Base-by-base conservation (phyloP, 2,888 invertebrate species). In the Drosophila nigritarsus region DNA sequence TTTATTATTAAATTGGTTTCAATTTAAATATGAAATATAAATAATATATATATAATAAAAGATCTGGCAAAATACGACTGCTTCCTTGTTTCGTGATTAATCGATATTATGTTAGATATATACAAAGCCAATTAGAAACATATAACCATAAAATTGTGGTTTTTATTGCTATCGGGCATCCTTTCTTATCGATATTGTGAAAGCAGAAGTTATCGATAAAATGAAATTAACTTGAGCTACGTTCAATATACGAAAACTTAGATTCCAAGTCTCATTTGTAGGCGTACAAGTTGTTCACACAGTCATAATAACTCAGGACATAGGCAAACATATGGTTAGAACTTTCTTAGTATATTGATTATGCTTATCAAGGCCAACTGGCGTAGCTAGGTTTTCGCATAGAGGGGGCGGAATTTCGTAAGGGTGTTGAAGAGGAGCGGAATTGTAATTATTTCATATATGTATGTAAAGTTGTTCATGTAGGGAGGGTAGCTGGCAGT, bases 101-200 rank as follows among this genome's bases (percentile, higher is more conserved):
- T 3, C 20, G 20, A 20, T 13, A 20, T 13, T 20, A 20, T 20
- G 7, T 45, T 45, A 13, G 20, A 4, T n/a, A 38, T 18, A 8
- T 1, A 8, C 38, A 38, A 8, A 38, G 18, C 3, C 18, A 18
- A 18, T 38, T 18, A 1, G 18, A 8, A 18, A 38, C 38, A 38
- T 3, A 38, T 18, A 2, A n/a, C 4, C n/a, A 0, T 8, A n/a
- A 40, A 40, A n/a, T 9, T n/a, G 3, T n/a, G n/a, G 5, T 2
- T 20, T 1, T 20, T 2, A 4, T 20, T 20, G 40, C 40, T 11
- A 4, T 11, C 5, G 4, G 11, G 5, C 2, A 11, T 42, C 2
- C 2, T 20, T 20, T 42, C 5, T 42, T 42, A 20, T 42, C 20
- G n/a, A 42, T 11, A 42, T 1, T 42, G n/a, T n/a, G n/a, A 42